Percentiles rank a stretch among this genome's conserved stretches.
phyloP scores from a whole-genome alignment of 2,797 vertebrate species.

The Decapterus maruadsi region DNA sequence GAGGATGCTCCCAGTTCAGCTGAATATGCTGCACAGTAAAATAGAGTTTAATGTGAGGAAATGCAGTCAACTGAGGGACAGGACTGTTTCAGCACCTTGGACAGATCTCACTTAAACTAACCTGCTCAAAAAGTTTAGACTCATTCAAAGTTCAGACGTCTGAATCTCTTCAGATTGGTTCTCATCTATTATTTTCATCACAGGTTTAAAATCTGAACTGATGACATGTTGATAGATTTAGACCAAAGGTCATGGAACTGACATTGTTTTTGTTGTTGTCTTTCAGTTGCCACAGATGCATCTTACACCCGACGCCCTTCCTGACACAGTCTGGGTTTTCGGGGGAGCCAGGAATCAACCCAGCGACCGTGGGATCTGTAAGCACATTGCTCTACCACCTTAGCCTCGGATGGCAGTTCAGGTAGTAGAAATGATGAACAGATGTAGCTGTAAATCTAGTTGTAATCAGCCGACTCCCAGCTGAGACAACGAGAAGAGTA shows the following conservation, averaged over 20 bases:
- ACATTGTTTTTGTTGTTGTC: not conserved
- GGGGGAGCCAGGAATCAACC: not conserved
- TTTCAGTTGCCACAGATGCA: not conserved
- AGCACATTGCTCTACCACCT: not conserved
- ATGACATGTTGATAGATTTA: not conserved
- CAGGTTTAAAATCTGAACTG: not conserved
- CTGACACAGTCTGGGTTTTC: too few relatives aligned
- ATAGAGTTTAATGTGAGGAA: not conserved
- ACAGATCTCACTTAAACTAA: conserved; percentile 26
- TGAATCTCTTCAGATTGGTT: not conserved
- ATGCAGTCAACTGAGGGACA: not conserved
- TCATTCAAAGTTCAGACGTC: not conserved
- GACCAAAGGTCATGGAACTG: not conserved
- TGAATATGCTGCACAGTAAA: not conserved
- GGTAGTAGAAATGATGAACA: not conserved
- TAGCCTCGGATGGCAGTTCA: not conserved
- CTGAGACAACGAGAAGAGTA: conserved; percentile 27
- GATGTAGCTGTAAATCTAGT: conserved; percentile 36
- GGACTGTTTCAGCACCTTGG: conserved; percentile 19
- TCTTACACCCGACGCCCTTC: too few relatives aligned
- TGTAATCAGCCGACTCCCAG: not conserved
- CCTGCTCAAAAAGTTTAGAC: not conserved
- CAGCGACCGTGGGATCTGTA: too few relatives aligned
- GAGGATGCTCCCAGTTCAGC: not conserved
- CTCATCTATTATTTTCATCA: not conserved